A percentile compares a stretch with the other conserved stretches of the same genome.
These are phyloP conservation scores for Micromesistius poutassou DNA, from an alignment of 2,797 vertebrate species.

Conservation along the genomic window DNA sequence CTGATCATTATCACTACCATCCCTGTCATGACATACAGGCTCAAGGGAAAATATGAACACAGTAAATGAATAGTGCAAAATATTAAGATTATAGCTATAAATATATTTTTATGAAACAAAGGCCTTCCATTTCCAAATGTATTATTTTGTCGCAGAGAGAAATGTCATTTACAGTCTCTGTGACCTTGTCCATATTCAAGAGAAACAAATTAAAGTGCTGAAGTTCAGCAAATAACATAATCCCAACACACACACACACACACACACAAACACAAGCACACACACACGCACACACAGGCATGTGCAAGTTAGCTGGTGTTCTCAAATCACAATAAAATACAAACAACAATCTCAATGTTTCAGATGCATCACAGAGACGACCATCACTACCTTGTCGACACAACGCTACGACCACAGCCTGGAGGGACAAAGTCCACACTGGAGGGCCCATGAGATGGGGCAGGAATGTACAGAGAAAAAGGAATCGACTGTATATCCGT, in stretches of 20 bases:
- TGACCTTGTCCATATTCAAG: slow-evolving; percentile 25
- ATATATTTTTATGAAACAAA: background rate
- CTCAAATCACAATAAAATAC: slow-evolving; percentile 7
- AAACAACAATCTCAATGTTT: slow-evolving; percentile 12
- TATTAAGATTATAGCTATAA: background rate
- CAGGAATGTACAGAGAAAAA: slow-evolving; percentile 30
- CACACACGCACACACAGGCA: background rate
- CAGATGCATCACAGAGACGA: slow-evolving; percentile 6
- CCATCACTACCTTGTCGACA: background rate
- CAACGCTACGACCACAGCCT: slow-evolving; percentile 4
- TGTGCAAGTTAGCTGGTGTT: background rate
- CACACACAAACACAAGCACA: background rate
- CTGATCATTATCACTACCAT: background rate
- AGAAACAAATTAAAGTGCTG: slow-evolving; percentile 7
- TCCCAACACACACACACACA: slow-evolving; percentile 6
- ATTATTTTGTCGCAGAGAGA: background rate
- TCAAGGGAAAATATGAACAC: background rate
- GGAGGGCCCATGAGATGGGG: slow-evolving; percentile 15
- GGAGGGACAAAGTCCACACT: slow-evolving; percentile 20
- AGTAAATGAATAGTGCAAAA: background rate
- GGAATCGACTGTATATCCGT: slow-evolving; percentile 24
- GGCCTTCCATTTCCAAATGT: background rate
- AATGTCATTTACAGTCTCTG: slow-evolving; percentile 16
- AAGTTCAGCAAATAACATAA: background rate
- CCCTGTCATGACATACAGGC: background rate